phyloP scores from a whole-genome alignment of 2,797 vertebrate species.

The Epinephelus coioides region DNA sequence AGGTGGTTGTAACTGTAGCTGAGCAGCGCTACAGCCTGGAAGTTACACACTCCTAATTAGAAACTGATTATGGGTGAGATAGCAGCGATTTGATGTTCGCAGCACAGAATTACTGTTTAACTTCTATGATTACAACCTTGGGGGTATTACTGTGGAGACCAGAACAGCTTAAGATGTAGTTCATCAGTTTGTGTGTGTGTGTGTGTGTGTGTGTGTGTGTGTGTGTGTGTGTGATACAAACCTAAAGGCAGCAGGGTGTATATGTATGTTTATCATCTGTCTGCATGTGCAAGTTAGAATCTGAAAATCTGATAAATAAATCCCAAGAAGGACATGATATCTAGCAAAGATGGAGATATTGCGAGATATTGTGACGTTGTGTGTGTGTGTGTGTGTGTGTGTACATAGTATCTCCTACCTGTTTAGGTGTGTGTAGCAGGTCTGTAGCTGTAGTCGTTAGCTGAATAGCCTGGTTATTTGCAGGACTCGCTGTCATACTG shows the following conservation, averaged over 20 bases:
- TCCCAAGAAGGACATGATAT: background rate
- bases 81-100: slow-evolving; percentile 40
- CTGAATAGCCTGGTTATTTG: slow-evolving; percentile 88
- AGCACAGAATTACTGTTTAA: slow-evolving; percentile 56
- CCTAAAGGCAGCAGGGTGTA: background rate
- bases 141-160: slow-evolving; percentile 41
- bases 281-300: slow-evolving; percentile 14
- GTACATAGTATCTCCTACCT: slow-evolving; percentile 82
- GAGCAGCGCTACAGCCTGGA: slow-evolving; percentile 32
- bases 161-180: slow-evolving; percentile 24
- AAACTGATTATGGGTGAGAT: slow-evolving; percentile 66
- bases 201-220: slow-evolving; percentile 9
- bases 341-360: background rate
- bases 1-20: slow-evolving; percentile 21
- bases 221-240: slow-evolving; percentile 9
- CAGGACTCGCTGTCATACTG: slow-evolving; percentile 88
- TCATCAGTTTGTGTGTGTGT: slow-evolving; percentile 27
- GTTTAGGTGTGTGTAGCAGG: slow-evolving; percentile 89
- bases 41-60: slow-evolving; percentile 68
- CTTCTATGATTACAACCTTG: slow-evolving; percentile 58
- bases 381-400: slow-evolving; percentile 6
- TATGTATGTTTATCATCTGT: slow-evolving; percentile 4
- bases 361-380: background rate
- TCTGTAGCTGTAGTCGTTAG: slow-evolving; percentile 90
- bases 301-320: slow-evolving; percentile 3